These are phyloP conservation scores for Hermaeophaga mercurialis DNA, from an alignment of 2,888 invertebrate genomes.

Conservation along the genomic window DNA sequence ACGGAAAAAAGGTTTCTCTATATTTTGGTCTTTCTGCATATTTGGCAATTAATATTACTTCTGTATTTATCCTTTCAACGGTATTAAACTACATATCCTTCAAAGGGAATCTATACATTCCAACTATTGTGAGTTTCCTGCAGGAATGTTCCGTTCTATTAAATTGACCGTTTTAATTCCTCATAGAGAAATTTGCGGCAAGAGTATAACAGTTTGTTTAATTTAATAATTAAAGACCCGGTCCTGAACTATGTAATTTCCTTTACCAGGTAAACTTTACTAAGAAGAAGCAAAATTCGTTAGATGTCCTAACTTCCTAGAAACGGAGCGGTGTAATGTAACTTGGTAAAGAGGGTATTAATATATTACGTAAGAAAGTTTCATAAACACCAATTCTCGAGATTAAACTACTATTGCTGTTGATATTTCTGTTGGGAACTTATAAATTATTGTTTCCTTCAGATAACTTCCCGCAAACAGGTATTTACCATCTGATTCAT, in stretches of 20 bases:
- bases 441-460: too few relatives aligned
- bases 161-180: neutral
- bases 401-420: too few relatives aligned
- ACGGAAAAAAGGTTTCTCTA: too few relatives aligned
- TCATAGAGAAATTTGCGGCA: too few relatives aligned
- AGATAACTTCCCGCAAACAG: too few relatives aligned
- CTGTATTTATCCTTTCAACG: too few relatives aligned
- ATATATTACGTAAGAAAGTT: conserved; percentile 10
- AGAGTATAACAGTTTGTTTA: neutral
- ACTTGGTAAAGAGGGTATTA: conserved; percentile 1
- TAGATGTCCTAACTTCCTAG: conserved; percentile 7
- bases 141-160: neutral
- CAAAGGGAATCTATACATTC: too few relatives aligned
- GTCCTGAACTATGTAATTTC: conserved; percentile 7
- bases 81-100: too few relatives aligned
- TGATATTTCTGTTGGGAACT: too few relatives aligned
- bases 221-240: neutral
- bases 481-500: too few relatives aligned
- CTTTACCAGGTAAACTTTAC: conserved; percentile 13
- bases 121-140: neutral
- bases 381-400: too few relatives aligned
- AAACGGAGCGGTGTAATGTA: conserved; percentile 1
- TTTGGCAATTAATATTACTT: too few relatives aligned
- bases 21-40: neutral
- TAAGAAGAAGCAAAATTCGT: conserved; percentile 16